Evolutionary conservation across 2,113 vertebrate species (phyloP).

Genomic region (Colossoma macropomum): DNA sequence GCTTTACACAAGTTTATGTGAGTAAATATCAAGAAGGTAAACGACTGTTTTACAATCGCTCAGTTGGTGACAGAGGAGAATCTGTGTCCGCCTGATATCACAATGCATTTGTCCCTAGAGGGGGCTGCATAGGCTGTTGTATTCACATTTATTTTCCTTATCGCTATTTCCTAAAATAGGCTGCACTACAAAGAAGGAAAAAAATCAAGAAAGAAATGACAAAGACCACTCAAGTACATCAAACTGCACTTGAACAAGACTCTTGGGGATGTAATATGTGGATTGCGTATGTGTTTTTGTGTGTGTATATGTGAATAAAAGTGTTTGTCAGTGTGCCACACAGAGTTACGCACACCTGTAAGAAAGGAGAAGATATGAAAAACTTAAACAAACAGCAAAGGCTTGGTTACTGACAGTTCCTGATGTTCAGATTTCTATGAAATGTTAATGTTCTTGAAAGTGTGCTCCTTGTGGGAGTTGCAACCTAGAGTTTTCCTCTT

Average conservation of each 20-base stretch:
- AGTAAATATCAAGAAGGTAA: neutral
- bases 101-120: neutral
- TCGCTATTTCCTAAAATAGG: neutral
- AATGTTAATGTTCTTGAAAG: neutral
- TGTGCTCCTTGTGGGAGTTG: neutral
- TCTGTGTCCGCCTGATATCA: neutral
- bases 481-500: neutral
- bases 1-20: neutral
- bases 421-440: neutral
- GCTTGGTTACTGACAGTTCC: neutral
- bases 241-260: neutral
- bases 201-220: neutral
- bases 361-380: slow-evolving; percentile 11
- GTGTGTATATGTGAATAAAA: neutral
- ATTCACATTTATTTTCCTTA: neutral
- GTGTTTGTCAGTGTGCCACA: neutral
- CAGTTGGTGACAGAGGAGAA: neutral
- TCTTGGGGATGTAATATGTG: neutral
- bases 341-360: neutral
- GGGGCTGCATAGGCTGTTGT: neutral
- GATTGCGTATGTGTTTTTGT: neutral
- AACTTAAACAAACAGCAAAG: slow-evolving; percentile 2
- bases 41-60: neutral
- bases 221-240: neutral
- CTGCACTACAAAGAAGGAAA: neutral